Percentiles rank a stretch among this genome's conserved stretches.
Evolutionary conservation across 2,797 vertebrate species (phyloP).

Genomic region (Crypturellus tataupa): DNA sequence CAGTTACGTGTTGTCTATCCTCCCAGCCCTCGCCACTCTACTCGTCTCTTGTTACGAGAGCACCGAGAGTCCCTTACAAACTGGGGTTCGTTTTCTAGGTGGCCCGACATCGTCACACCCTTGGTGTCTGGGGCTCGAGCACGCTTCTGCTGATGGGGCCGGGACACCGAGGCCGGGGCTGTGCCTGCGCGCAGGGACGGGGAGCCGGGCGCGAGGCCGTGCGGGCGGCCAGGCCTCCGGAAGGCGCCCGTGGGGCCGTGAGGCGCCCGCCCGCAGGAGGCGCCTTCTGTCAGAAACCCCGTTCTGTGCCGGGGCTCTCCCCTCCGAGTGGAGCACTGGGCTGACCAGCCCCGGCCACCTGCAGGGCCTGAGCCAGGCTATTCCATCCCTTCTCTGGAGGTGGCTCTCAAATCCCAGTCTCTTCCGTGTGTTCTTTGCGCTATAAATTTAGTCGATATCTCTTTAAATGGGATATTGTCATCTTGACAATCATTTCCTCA

Average conservation of each 20-base stretch:
- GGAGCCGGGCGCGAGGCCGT: too few relatives aligned
- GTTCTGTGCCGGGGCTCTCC: not conserved
- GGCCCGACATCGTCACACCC: not conserved
- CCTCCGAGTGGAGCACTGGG: not conserved
- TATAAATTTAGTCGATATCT: not conserved
- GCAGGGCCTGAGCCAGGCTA: not conserved
- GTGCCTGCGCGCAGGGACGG: too few relatives aligned
- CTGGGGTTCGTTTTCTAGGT: conserved; percentile 1
- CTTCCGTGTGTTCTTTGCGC: not conserved
- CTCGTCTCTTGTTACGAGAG: not conserved
- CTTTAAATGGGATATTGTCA: not conserved
- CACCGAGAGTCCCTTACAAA: not conserved
- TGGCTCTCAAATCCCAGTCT: not conserved
- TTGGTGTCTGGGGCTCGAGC: not conserved
- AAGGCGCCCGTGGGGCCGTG: not conserved
- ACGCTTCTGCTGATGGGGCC: not conserved
- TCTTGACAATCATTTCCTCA: not conserved
- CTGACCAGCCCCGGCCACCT: not conserved
- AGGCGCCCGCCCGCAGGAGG: not conserved
- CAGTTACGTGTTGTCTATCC: not conserved
- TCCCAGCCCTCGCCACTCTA: not conserved
- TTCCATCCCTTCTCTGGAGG: not conserved
- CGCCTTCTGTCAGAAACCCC: conserved; percentile 17
- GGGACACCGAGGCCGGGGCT: too few relatives aligned
- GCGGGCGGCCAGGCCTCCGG: too few relatives aligned